Conservation (phyloP, 35 echinoderm and acorn worm species). For the Apostichopus parvimensis region DNA sequence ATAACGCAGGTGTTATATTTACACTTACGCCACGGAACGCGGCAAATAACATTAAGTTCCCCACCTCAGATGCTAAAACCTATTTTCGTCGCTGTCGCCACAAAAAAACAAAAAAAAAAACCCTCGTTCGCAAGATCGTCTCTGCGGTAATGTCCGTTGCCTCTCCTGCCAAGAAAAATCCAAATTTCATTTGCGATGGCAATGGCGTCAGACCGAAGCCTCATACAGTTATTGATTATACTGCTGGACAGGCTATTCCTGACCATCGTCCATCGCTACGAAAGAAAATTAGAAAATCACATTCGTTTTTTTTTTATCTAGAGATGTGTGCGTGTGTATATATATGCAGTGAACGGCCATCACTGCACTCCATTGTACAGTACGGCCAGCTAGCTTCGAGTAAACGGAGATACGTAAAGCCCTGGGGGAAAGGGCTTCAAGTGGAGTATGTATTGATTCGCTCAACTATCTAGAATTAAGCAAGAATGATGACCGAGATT, state of each 20-base stretch:
- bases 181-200: constrained; percentile 41
- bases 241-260: not conserved
- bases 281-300: constrained; percentile 26
- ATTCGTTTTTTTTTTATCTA: not conserved
- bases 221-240: constrained; percentile 30
- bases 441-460: constrained; percentile 38
- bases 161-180: not conserved
- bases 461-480: not conserved
- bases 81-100: not conserved
- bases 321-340: no score
- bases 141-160: no score
- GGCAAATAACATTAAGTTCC: constrained; percentile 20
- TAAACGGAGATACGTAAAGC: constrained; percentile 23
- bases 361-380: not conserved
- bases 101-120: not conserved
- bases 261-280: not conserved
- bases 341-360: no score
- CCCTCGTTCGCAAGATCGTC: no score
- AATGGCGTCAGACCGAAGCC: not conserved
- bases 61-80: not conserved
- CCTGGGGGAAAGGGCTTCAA: constrained; percentile 35
- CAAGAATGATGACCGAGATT: not conserved
- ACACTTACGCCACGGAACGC: not conserved
- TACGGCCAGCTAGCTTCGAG: not conserved
- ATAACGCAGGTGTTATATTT: constrained; percentile 42